Conservation (phyloP, 2,888 invertebrate genomes). For the Drosophila phalerata region DNA sequence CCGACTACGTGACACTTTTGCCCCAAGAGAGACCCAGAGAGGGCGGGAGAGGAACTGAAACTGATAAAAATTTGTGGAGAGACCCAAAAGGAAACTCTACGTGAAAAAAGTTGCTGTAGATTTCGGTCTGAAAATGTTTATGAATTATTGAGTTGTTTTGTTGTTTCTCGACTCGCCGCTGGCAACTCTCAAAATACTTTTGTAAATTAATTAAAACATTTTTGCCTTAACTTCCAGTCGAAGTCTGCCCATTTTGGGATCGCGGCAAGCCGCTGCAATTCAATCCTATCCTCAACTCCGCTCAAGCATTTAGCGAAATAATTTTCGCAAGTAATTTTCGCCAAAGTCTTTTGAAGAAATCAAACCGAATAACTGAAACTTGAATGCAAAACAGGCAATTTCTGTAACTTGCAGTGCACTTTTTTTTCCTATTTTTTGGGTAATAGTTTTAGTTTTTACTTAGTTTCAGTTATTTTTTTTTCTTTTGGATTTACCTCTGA, state of each 20-base stretch:
- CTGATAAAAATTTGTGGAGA: conserved; percentile 17
- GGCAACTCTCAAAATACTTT: conserved; percentile 34
- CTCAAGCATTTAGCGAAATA: conserved; percentile 59
- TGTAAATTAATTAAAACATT: conserved; percentile 80
- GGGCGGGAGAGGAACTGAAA: conserved; percentile 2
- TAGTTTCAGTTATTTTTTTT: conserved; percentile 44
- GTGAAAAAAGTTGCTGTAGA: conserved; percentile 29
- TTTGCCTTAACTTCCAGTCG: conserved; percentile 66
- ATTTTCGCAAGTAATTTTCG: conserved; percentile 69
- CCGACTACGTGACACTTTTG: conserved; percentile 65
- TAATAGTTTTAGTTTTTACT: conserved; percentile 67
- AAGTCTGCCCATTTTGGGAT: conserved; percentile 58
- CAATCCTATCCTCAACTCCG: conserved; percentile 3
- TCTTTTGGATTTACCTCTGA: conserved; percentile 37
- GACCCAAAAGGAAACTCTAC: conserved; percentile 25
- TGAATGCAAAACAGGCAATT: conserved; percentile 76
- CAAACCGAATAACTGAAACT: conserved; percentile 55
- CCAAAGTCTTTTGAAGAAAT: conserved; percentile 58
- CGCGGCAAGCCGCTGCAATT: not conserved
- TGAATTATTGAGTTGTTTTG: conserved; percentile 76
- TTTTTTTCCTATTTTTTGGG: conserved; percentile 49
- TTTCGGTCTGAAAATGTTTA: conserved; percentile 49
- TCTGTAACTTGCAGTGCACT: conserved; percentile 51
- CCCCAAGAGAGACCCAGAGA: conserved; percentile 9
- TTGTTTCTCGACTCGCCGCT: conserved; percentile 26